phyloP scores from a whole-genome alignment of 2,888 invertebrate species.

The Leptopterna dolabrata region DNA sequence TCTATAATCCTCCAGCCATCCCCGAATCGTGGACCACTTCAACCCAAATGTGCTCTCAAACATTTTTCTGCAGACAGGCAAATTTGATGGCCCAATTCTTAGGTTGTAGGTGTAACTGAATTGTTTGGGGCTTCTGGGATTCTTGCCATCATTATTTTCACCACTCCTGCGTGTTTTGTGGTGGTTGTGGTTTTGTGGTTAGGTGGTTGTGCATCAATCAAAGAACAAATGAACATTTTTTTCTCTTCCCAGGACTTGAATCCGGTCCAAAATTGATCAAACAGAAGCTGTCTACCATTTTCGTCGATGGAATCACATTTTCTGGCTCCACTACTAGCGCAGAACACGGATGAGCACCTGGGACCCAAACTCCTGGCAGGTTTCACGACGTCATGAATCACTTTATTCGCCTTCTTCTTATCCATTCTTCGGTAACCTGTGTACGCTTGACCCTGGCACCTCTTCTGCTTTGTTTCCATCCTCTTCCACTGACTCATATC shows the following conservation, averaged over 20 bases:
- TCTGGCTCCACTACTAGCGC: background rate
- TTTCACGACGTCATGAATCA: background rate
- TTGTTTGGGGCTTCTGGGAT: background rate
- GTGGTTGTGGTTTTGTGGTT: too few relatives aligned
- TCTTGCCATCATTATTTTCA: too few relatives aligned
- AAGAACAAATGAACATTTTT: background rate
- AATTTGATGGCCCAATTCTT: background rate
- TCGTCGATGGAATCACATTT: too few relatives aligned
- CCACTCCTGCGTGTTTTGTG: too few relatives aligned
- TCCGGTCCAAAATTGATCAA: too few relatives aligned
- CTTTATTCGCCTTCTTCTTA: background rate
- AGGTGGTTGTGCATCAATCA: background rate
- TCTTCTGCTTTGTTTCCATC: background rate
- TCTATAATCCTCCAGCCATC: background rate
- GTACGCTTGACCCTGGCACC: background rate
- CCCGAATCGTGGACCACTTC: constrained; percentile 14
- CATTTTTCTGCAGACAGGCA: background rate
- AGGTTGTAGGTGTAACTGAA: background rate
- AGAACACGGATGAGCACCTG: background rate
- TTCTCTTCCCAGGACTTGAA: background rate
- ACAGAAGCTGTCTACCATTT: too few relatives aligned
- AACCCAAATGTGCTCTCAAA: constrained; percentile 1
- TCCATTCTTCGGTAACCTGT: background rate
- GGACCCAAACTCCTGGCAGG: background rate
- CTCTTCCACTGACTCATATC: too few relatives aligned